A percentile compares a stretch with the other conserved stretches of the same genome.
These are phyloP conservation scores for Brachypodius melanocephalos DNA, from an alignment of 2,113 vertebrate species.

Conservation along the genomic window DNA sequence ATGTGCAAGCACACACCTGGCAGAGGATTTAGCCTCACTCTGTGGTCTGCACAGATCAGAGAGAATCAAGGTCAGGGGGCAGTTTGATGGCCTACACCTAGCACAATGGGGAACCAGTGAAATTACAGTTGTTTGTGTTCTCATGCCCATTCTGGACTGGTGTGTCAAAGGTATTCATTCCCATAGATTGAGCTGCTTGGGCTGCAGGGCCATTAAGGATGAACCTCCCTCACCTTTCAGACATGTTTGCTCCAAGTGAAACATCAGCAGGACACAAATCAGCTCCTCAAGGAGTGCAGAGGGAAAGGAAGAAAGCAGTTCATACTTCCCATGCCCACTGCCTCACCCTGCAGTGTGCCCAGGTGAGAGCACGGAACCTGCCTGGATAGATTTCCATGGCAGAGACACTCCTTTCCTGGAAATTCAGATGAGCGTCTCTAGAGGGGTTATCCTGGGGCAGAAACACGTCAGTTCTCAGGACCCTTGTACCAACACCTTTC, in stretches of 20 bases:
- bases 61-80: not conserved
- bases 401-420: not conserved
- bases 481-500: not conserved
- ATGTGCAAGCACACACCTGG: not conserved
- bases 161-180: not conserved
- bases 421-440: not conserved
- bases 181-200: not conserved
- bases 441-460: not conserved
- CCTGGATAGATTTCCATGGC: not conserved
- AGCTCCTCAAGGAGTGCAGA: accelerated
- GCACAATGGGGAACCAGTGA: not conserved
- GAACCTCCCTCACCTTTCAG: not conserved
- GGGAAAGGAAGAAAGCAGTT: not conserved
- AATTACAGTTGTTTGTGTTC: not conserved
- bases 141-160: accelerated
- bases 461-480: not conserved
- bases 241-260: not conserved
- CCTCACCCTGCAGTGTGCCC: accelerated
- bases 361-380: not conserved
- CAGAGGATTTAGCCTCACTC: not conserved
- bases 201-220: not conserved
- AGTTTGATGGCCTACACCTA: not conserved
- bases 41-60: not conserved
- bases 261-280: not conserved
- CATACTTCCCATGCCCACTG: not conserved